A percentile compares a stretch with the other conserved stretches of the same genome.
Conservation (phyloP, 2,113 vertebrate species). For the Platichthys stellatus region DNA sequence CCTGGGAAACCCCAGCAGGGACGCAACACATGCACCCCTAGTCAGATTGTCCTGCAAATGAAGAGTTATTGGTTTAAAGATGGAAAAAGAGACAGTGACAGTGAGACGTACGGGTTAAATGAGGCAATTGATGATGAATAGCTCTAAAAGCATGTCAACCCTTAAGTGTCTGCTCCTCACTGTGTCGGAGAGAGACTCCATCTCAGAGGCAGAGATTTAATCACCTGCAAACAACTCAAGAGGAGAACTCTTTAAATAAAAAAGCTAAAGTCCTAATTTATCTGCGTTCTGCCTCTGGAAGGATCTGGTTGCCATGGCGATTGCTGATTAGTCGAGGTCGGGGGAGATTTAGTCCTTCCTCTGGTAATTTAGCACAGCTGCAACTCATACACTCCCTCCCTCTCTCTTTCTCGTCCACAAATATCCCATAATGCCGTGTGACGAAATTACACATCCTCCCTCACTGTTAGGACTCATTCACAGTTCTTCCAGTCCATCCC, state of each 20-base stretch:
- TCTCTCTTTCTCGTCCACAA: neutral
- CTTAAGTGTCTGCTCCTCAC: neutral
- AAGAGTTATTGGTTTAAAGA: neutral
- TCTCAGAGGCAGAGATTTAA: slow-evolving; percentile 11
- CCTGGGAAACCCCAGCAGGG: neutral
- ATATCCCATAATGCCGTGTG: neutral
- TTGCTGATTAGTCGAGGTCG: slow-evolving; percentile 6
- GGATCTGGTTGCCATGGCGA: slow-evolving; percentile 14
- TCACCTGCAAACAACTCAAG: neutral
- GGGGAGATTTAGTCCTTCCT: neutral
- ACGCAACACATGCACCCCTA: neutral
- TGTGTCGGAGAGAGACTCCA: neutral
- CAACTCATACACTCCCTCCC: neutral
- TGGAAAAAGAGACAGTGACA: no score
- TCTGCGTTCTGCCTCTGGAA: neutral
- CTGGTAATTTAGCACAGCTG: slow-evolving; percentile 46
- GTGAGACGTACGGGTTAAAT: no score
- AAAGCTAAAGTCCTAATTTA: neutral
- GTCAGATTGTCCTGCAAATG: neutral
- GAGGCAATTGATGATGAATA: neutral
- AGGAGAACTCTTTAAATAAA: neutral
- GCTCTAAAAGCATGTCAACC: neutral
- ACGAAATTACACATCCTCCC: neutral
- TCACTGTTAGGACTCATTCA: no score
- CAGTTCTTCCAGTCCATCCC: neutral